Base-by-base conservation (phyloP, 2,113 vertebrate species). In the Ceuthmochares aereus region DNA sequence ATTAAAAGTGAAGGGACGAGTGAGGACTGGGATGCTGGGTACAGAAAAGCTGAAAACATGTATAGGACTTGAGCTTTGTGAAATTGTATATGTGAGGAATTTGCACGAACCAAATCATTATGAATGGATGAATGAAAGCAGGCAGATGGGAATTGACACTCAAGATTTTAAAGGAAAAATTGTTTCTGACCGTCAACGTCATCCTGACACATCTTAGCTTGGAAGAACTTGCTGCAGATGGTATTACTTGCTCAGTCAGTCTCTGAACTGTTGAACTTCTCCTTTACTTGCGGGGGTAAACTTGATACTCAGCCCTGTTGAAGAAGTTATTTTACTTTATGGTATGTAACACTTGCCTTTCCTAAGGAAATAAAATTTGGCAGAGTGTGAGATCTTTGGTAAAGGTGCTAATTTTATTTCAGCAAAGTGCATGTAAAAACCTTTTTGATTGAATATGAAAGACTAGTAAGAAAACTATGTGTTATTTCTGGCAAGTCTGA, bases 241-340 rank as follows among this genome's bases (percentile, higher is more conserved):
- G 47, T 66, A 37, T 16, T 32, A 29, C 54, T 88, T 73, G n/a
- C 42, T 76, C 15, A 67, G 34, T 40, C 23, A 29, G 27, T 59
- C 37, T 42, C 59, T 84, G 87, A 91, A 75, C 91, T 91, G 37
- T 17, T 89, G 77, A 93, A 63, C 93, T 92, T 84, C 37, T 25
- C 77, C 6, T 82, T 69, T 74, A 47, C 32, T 25, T 77, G 55
- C 1, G 10, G 40, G 4, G 3, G 25, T 59, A 72, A 58, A 25
- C 23, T 25, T 59, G 37, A 36, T 70, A 54, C 32, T 89, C 45
- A 21, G 32, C 26, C 6, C 42, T 51, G 40, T 40, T 40, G 51
- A 54, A 79, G 20, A 52, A 76, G 36, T 80, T 81, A 79, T 45
- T 92, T 84, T 76, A 62, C 56, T 78, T 78, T 62, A 25, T 40